Evolutionary conservation across 2,888 invertebrate genomes (phyloP), one percentile per base, ranked within the genome.

Genomic region (Xestia ashworthii): DNA sequence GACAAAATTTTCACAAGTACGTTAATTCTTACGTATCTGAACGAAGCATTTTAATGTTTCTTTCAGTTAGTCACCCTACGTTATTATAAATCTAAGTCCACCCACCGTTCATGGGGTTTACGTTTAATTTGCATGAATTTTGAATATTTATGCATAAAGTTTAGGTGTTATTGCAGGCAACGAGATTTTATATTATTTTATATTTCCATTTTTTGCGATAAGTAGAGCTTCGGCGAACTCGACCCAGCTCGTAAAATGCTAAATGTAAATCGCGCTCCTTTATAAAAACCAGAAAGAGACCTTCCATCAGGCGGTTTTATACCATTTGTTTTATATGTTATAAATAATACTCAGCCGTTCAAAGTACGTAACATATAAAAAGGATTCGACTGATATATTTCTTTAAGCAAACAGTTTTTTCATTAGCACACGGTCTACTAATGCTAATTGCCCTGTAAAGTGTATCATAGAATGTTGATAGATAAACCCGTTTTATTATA

Each of bases 221-320:
- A 78, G 74, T 76, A 75, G 67, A 82, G 44, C 25, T 44, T 65
- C 53, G 71, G 60, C 22, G 53, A 79, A 80, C 70, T 75, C 78
- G 87, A 79, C 55, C 69, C 55, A 55, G 48, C 81, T 87, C 83
- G 82, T 86, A 85, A 86, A 87, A 81, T 81, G 71, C 67, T 73
- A 77, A 86, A 87, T 80, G 82, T 86, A 81, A 86, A 87, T 85
- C 75, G 78, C 64, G 64, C 48, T 76, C 74, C 76, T 85, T 83
- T 80, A 76, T 78, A 80, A 72, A 82, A 87, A 76, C 50, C 65
- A 79, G 75, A 71, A 75, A 74, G 80, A 74, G 83, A 75, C 75
- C 75, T 58, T 78, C 73, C 58, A 69, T 75, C 38, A 38, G 74
- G 46, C n/a, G 53, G 46, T 71, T 75, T 67, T 71, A 76, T 80